Base-by-base conservation (phyloP, 2,113 vertebrate genomes). In the Ciconia stormi region DNA sequence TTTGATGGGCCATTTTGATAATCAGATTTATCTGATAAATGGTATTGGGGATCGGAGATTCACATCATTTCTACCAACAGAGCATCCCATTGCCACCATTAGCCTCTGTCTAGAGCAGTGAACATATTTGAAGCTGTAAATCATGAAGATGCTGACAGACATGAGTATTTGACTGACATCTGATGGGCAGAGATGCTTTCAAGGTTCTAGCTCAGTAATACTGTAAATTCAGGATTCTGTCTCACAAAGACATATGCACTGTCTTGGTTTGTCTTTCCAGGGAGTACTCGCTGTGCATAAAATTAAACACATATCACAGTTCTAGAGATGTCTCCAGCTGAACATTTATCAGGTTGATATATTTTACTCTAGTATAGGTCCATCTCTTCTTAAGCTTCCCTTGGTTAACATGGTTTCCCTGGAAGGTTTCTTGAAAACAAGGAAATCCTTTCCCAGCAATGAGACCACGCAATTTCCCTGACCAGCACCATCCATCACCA, bases 201-300 rank as follows among this genome's bases (percentile, higher is more conserved):
- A 22, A 95, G 84, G 78, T 92, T 92, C 89, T 91, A 93, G 77
- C 44, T 82, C 59, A 61, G 65, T 25, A 38, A n/a, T 65, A 79
- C 52, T 94, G 92, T 84, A 97, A 92, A 96, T 95, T 94, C 69
- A 82, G 66, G 80, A 93, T 84, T 89, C 67, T 77, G 62, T 91
- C 73, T 87, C 46, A 34, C 77, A 91, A 89, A 94, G 87, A 96
- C 89, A 95, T 97, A 93, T 97, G 89, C 56, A 82, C 73, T 73
- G 74, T 23, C 91, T 95, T 91, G 74, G 10, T 67, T 82, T 89
- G 26, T 50, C 91, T 95, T 96, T 94, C 77, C 91, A 97, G 84
- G 93, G 96, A 96, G 77, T 49, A 89, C 65, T 95, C 69, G 50
- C 89, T 92, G 53, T 87, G 80, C 87, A 95, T 94, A 96, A 95